Conservation (phyloP, 2,113 vertebrate genomes). For the Hemicordylus capensis region DNA sequence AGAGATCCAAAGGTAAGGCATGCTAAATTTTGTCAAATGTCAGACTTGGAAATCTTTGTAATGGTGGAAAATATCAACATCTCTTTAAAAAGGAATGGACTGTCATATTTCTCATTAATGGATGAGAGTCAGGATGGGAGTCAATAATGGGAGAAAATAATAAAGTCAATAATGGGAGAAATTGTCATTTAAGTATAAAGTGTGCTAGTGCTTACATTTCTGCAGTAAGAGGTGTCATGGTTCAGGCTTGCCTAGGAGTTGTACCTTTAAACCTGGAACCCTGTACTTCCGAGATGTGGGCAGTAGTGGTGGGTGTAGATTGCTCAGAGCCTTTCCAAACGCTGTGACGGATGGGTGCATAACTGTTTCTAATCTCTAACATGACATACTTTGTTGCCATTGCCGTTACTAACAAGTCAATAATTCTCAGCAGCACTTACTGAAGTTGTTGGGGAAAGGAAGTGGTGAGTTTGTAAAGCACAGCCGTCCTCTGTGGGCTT, state of each 20-base stretch:
- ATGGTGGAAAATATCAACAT: background rate
- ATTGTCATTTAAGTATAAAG: background rate
- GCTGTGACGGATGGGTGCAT: background rate
- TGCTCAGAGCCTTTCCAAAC: background rate
- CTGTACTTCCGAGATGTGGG: background rate
- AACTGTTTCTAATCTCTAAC: background rate
- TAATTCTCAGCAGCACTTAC: background rate
- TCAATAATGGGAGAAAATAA: background rate
- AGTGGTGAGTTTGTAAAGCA: background rate
- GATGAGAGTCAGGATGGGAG: background rate
- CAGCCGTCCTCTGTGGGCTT: background rate
- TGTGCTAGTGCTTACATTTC: background rate
- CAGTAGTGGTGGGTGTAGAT: background rate
- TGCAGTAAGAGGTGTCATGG: background rate
- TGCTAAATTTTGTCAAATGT: background rate
- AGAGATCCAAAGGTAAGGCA: slow-evolving; percentile 94
- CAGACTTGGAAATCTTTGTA: background rate
- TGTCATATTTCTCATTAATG: slow-evolving; percentile 22
- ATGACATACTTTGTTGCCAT: background rate
- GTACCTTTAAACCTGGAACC: background rate
- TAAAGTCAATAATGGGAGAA: background rate
- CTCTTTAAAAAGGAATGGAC: background rate
- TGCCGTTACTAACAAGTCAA: background rate
- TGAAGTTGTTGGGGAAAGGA: background rate
- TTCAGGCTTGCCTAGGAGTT: background rate